A percentile compares a stretch with the other conserved stretches of the same genome.
These are phyloP conservation scores for Ardeotis arabs DNA, from an alignment of 2,113 vertebrate genomes.

Conservation along the genomic window DNA sequence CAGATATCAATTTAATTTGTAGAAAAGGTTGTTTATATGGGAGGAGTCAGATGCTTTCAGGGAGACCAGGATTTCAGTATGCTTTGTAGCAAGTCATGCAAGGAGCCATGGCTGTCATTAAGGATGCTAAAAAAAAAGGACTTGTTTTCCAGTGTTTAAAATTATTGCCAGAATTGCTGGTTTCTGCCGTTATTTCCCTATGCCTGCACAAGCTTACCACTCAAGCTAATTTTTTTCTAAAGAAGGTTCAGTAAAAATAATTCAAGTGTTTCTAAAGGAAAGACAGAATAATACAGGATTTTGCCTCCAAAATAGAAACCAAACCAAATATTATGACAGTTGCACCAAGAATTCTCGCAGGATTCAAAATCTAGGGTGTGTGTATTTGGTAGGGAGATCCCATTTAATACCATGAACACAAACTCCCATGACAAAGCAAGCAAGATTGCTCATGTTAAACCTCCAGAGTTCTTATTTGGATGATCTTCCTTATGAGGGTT, in stretches of 20 bases:
- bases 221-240: neutral
- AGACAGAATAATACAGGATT: neutral
- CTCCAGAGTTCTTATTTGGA: neutral
- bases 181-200: neutral
- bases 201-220: neutral
- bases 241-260: neutral
- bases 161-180: neutral
- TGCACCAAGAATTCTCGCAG: neutral
- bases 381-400: neutral
- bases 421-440: neutral
- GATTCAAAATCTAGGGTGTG: fast-evolving
- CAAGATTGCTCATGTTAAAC: neutral
- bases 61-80: neutral
- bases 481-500: neutral
- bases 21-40: neutral
- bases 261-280: neutral
- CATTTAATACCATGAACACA: neutral
- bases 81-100: neutral
- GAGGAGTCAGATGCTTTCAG: neutral
- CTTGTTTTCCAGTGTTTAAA: neutral
- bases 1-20: neutral
- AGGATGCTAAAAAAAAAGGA: neutral
- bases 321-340: neutral
- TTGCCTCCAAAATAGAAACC: neutral
- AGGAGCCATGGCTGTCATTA: neutral